A percentile compares a stretch with the other conserved stretches of the same genome.
phyloP scores from a whole-genome alignment of 2,888 invertebrate genomes.

The Lypha dubia region DNA sequence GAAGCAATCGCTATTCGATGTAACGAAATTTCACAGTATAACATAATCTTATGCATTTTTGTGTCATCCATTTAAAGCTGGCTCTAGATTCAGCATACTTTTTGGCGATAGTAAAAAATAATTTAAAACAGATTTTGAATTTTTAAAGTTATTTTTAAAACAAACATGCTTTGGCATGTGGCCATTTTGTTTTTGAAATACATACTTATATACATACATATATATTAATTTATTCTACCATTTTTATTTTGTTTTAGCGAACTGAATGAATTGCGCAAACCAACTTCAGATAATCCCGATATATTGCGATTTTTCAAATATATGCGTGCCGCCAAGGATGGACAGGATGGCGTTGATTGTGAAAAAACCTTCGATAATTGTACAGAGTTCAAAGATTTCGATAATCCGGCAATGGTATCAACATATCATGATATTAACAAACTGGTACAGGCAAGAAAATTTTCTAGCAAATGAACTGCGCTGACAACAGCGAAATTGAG shows the following conservation, averaged over 20 bases:
- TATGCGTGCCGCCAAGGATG: slow-evolving; percentile 94
- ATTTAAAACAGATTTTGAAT: too few relatives aligned
- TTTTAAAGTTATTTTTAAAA: too few relatives aligned
- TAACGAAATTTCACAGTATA: too few relatives aligned
- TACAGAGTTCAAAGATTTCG: slow-evolving; percentile 86
- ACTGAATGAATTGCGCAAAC: slow-evolving; percentile 92
- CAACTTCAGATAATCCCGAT: slow-evolving; percentile 93
- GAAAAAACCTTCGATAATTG: slow-evolving; percentile 88
- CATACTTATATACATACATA: neutral
- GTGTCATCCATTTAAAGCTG: too few relatives aligned
- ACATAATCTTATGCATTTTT: too few relatives aligned
- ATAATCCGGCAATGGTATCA: slow-evolving; percentile 92
- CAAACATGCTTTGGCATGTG: too few relatives aligned
- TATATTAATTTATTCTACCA: neutral
- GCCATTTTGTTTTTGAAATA: too few relatives aligned
- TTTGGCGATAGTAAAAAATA: too few relatives aligned
- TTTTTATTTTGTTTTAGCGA: slow-evolving; percentile 85
- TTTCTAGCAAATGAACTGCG: slow-evolving; percentile 67
- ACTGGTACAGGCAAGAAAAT: slow-evolving; percentile 91
- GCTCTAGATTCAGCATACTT: too few relatives aligned
- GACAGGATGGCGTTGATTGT: slow-evolving; percentile 91
- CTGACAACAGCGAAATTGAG: too few relatives aligned
- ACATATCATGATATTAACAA: slow-evolving; percentile 95
- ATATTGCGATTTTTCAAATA: slow-evolving; percentile 94
- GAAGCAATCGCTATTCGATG: too few relatives aligned